Evolutionary conservation across 2,888 invertebrate species (phyloP).

Genomic region (Thera britannica): DNA sequence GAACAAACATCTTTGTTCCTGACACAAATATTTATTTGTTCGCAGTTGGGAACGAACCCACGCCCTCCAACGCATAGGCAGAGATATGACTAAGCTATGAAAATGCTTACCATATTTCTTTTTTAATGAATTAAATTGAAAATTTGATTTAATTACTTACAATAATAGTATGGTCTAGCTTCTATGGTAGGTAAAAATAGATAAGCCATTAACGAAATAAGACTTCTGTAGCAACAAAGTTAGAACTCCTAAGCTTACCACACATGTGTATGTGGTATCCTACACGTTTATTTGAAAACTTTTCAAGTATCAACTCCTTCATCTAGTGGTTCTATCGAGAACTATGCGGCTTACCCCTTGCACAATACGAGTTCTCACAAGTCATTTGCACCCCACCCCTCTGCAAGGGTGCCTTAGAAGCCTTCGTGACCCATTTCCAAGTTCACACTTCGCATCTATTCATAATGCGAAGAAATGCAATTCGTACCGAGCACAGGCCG

Average conservation of each 20-base stretch:
- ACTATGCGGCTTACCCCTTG: slow-evolving; percentile 39
- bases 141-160: too few species aligned
- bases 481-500: slow-evolving; percentile 30
- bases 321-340: slow-evolving; percentile 37
- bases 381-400: slow-evolving; percentile 47
- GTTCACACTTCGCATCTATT: slow-evolving; percentile 56
- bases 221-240: neutral
- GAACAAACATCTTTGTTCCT: too few species aligned
- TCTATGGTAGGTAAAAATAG: too few species aligned
- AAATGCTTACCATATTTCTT: too few species aligned
- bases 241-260: neutral
- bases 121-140: too few species aligned
- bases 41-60: too few species aligned
- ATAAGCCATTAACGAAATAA: neutral
- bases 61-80: too few species aligned
- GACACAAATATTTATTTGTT: too few species aligned
- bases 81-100: too few species aligned
- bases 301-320: slow-evolving; percentile 28
- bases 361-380: slow-evolving; percentile 43
- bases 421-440: slow-evolving; percentile 65
- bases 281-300: slow-evolving; percentile 31
- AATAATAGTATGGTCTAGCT: too few species aligned
- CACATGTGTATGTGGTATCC: neutral
- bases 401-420: slow-evolving; percentile 49
- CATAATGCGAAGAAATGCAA: slow-evolving; percentile 44